These are phyloP conservation scores for Tryphoninae sp. DNA, from an alignment of 2,888 invertebrate species.

Conservation along the genomic window DNA sequence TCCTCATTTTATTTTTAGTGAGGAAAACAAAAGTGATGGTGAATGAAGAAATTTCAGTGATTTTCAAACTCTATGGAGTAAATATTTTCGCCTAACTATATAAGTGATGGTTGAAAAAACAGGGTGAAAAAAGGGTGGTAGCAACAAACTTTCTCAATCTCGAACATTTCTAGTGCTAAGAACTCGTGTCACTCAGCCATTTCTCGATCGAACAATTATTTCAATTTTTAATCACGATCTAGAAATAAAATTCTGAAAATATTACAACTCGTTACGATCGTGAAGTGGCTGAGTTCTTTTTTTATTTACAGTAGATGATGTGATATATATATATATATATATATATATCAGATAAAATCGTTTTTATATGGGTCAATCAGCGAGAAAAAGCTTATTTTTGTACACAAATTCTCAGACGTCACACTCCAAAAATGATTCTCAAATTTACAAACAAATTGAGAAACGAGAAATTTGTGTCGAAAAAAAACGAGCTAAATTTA, in stretches of 20 bases:
- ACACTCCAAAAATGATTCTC: too few relatives aligned
- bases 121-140: constrained; percentile 4
- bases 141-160: constrained; percentile 47
- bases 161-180: constrained; percentile 57
- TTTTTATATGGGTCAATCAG: neutral
- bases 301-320: constrained; percentile 33
- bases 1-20: neutral
- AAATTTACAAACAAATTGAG: too few relatives aligned
- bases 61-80: constrained; percentile 32
- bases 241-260: neutral
- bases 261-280: constrained; percentile 1
- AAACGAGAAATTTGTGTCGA: too few relatives aligned
- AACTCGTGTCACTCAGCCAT: constrained; percentile 48
- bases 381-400: too few relatives aligned
- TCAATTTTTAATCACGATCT: neutral
- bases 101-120: constrained; percentile 24
- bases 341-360: constrained; percentile 28
- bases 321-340: constrained; percentile 31
- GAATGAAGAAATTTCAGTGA: constrained; percentile 19
- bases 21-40: neutral
- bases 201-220: constrained; percentile 18
- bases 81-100: constrained; percentile 48
- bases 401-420: too few relatives aligned
- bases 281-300: constrained; percentile 35
- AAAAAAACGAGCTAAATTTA: too few relatives aligned